Evolutionary conservation across 2,888 invertebrate genomes (phyloP), one percentile per base, ranked within the genome.

Genomic region (Creontiades dilutus): DNA sequence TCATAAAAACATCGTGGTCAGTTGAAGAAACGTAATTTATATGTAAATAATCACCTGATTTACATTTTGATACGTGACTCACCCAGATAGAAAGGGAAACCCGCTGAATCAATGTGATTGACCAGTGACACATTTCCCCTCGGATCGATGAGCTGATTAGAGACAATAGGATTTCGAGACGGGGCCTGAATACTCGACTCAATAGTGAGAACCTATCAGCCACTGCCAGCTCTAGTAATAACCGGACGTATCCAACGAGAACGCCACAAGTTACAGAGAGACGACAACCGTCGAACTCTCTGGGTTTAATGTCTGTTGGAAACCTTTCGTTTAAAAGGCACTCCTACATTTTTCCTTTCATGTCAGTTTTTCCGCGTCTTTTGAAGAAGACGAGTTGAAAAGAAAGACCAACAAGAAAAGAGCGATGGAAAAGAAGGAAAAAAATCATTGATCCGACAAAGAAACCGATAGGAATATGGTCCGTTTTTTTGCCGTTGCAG

Each of bases 171-270:
- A 19, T 14, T 37, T 78, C 37, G 16, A 46, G 47, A 78, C 78
- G 78, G n/a, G 78, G 37, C 78, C 78, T 46, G 78, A 78, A 78
- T 78, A 78, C 47, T 47, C 16, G 46, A 47, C 78, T 46, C n/a
- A 46, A 14, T 37, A 78, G 47, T 46, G 76, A 76, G 76, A 28
- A 12, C 27, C 76, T 76, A 13, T 4, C 68, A 23, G 19, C 19
- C 0, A 23, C 7, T 5, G 23, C 68, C 68, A 23, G 37, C 37
- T 7, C 37, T 37, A 37, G 37, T 7, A 37, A 37, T n/a, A 37
- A 7, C 37, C 37, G 37, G 37, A 37, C 3, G 37, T 37, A 37
- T 37, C 7, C 37, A 37, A 37, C 37, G 7, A 37, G 37, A 37
- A 37, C 7, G 37, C 37, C 68, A 23, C 27, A 23, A 68, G 68